Evolutionary conservation across 2,888 invertebrate species (phyloP).

Genomic region (Alcis repandata): DNA sequence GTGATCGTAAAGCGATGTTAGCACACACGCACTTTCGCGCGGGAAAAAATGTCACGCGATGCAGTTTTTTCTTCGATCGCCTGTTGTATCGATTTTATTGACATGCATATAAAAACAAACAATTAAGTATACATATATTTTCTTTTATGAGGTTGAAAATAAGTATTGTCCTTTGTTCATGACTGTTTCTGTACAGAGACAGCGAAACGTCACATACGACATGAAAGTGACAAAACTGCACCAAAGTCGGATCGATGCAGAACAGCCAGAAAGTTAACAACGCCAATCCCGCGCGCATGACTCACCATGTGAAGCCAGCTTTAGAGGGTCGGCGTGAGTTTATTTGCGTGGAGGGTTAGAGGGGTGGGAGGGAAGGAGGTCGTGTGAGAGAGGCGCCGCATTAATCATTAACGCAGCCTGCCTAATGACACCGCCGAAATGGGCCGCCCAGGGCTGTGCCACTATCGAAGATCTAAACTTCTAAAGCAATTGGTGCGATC

Average conservation of each 20-base stretch:
- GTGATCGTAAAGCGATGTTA: constrained; percentile 77
- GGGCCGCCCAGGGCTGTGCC: constrained; percentile 67
- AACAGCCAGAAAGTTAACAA: background rate
- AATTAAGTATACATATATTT: no score
- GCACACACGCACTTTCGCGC: constrained; percentile 26
- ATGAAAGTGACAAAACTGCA: no score
- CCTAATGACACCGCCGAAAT: constrained; percentile 86
- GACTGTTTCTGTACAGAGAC: no score
- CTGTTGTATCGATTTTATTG: no score
- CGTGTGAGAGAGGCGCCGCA: constrained; percentile 81
- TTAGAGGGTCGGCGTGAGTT: constrained; percentile 74
- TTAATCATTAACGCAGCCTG: constrained; percentile 86
- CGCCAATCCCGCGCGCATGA: constrained; percentile 1
- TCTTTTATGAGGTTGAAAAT: no score
- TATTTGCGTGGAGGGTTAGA: constrained; percentile 70
- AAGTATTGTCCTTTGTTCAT: no score
- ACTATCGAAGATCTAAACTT: constrained; percentile 59
- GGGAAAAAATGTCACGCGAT: background rate
- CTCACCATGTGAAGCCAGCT: background rate
- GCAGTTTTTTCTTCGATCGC: no score
- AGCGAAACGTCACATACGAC: no score
- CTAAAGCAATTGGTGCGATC: constrained; percentile 49
- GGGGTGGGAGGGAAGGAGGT: constrained; percentile 54
- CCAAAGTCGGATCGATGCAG: no score
- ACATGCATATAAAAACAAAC: background rate